Evolutionary conservation across 2,113 vertebrate species (phyloP).

Genomic region (Vidua macroura): DNA sequence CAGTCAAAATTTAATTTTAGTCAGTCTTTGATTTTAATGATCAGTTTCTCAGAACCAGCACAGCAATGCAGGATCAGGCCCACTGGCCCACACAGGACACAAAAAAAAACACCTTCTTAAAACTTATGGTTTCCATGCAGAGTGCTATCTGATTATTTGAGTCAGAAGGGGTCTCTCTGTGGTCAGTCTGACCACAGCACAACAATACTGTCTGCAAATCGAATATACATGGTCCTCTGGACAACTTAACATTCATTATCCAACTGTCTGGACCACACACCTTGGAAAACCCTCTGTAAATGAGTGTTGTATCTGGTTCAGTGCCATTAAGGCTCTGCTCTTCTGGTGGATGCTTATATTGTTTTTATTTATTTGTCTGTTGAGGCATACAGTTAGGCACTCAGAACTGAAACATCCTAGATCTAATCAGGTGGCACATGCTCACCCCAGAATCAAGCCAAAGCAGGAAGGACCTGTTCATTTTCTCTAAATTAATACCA

Average conservation of each 20-base stretch:
- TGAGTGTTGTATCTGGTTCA: not conserved
- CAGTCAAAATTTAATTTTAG: not conserved
- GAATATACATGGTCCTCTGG: not conserved
- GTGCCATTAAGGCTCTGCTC: not conserved
- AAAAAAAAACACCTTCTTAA: not conserved
- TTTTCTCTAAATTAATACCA: constrained; percentile 34
- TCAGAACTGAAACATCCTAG: not conserved
- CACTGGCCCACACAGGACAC: not conserved
- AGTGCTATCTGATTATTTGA: not conserved
- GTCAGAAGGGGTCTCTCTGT: not conserved
- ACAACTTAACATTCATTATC: not conserved
- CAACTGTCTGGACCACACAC: not conserved
- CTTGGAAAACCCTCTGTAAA: not conserved
- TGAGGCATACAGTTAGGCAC: not conserved
- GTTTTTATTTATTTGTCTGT: not conserved
- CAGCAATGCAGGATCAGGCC: not conserved
- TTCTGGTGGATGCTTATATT: not conserved
- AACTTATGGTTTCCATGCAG: not conserved
- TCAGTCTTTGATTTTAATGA: not conserved
- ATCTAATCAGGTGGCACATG: not conserved
- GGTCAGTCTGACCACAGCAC: constrained; percentile 10
- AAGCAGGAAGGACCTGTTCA: not conserved
- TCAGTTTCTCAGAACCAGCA: not conserved
- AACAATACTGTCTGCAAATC: not conserved
- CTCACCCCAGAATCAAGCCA: not conserved